A percentile compares a stretch with the other conserved stretches of the same genome.
Conservation (phyloP, 2,797 vertebrate species). For the Neosilurus mollespiculum region DNA sequence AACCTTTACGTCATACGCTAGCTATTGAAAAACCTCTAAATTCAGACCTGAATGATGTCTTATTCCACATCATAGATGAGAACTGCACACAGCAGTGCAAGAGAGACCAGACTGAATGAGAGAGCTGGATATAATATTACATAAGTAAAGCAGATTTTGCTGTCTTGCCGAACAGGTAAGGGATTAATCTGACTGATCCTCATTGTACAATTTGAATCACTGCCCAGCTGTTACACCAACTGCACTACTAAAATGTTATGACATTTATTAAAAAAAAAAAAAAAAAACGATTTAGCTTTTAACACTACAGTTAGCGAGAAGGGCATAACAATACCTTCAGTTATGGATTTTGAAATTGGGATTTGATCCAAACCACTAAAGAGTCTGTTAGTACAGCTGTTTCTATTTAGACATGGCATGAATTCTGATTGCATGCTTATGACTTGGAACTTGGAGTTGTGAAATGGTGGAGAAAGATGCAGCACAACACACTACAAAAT, state of each 20-base stretch:
- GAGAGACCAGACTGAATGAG: background rate
- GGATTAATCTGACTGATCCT: background rate
- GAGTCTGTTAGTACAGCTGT: background rate
- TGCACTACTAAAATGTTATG: background rate
- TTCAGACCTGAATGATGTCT: background rate
- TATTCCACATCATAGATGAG: background rate
- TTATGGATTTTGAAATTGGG: background rate
- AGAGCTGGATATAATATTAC: background rate
- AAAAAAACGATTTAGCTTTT: background rate
- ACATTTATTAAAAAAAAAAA: background rate
- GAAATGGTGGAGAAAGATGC: background rate
- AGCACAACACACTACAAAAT: background rate
- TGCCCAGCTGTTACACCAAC: background rate
- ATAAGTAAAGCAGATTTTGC: background rate
- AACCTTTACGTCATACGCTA: background rate
- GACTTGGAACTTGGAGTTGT: background rate
- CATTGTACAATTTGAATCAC: background rate
- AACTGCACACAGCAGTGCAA: background rate
- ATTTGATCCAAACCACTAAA: background rate
- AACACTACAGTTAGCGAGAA: background rate
- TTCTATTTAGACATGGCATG: background rate
- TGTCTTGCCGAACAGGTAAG: background rate
- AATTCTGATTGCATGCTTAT: background rate
- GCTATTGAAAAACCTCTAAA: background rate
- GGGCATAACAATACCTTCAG: background rate